phyloP scores from a whole-genome alignment of 2,797 vertebrate genomes.

The Coregonus sp. region DNA sequence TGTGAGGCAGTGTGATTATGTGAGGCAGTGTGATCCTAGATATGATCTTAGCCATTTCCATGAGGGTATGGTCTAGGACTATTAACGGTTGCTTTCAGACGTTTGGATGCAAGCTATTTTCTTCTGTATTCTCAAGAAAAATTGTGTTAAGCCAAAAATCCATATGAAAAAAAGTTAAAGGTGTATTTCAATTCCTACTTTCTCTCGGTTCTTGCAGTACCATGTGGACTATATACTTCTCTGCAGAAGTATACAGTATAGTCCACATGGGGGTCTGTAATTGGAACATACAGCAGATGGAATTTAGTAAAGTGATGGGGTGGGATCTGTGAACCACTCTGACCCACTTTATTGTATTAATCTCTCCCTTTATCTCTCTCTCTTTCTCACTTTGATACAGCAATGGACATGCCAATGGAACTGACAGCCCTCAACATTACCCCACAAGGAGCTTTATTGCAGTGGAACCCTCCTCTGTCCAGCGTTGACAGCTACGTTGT shows the following conservation, averaged over 20 bases:
- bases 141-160: constrained; percentile 44
- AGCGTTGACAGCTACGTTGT: constrained; percentile 91
- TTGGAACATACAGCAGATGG: not conserved
- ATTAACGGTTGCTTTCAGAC: constrained; percentile 51
- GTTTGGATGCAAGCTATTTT: constrained; percentile 33
- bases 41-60: constrained; percentile 13
- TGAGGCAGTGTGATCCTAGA: constrained; percentile 39
- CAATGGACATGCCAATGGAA: constrained; percentile 89
- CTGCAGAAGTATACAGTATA: constrained; percentile 17
- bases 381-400: constrained; percentile 60
- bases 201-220: constrained; percentile 59
- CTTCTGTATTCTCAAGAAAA: constrained; percentile 43
- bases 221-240: not conserved
- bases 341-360: not conserved
- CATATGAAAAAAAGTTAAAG: too few species aligned
- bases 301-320: not conserved
- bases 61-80: constrained; percentile 44
- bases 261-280: not conserved
- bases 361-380: not conserved
- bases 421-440: constrained; percentile 88
- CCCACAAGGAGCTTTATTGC: constrained; percentile 86
- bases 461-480: constrained; percentile 85
- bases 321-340: not conserved
- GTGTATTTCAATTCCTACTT: constrained; percentile 70
- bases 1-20: constrained; percentile 25